Base-by-base conservation (phyloP, 2,888 invertebrate genomes). In the Lithophane leautieri region DNA sequence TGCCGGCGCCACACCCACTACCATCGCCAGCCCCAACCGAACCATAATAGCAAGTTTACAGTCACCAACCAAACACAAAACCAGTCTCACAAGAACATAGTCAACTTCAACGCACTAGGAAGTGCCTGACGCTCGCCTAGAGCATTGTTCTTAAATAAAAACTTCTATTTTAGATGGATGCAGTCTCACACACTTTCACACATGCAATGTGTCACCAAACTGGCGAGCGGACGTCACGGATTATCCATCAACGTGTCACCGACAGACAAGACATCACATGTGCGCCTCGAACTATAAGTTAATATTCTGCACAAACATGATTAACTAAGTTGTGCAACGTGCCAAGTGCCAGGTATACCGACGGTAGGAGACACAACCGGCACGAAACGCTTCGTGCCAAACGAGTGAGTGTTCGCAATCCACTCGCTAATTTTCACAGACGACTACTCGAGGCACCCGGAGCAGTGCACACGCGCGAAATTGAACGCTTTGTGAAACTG, bases 1-100 rank as follows among this genome's bases (percentile, higher is more conserved):
- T 75, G 96, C 96, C 73, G 97, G 97, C 79, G 97, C 96, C 84
- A 97, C 96, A 44, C 96, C 97, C 70, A 96, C 96, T 76, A 96
- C 96, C 96, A 97, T 96, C 81, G 97, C 96, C 79, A 97, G 83
- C 44, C 96, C 94, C 86, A 97, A 88, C 28, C 94, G 93, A 84
- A 96, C 97, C 97, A 97, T 97, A 80, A 81, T 93, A 75, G 74
- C 78, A 68, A 78, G 73, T 56, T 67, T 58, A 72, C 63, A 76
- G 44, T 62, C 47, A 74, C 66, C 65, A 66, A 44, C 28, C 70
- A 40, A 62, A 66, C 69, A 73, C 67, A 81, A 70, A 83, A 68
- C 62, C 19, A 81, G 77, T 88, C 78, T 88, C 77, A 89, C 76
- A 83, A 86, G 68, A 84, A 70, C 85, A 89, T 88, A 83, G 72